Evolutionary conservation across 2,888 invertebrate species (phyloP), one percentile per base, ranked within the genome.

Genomic region (Drosophila peninsularis): DNA sequence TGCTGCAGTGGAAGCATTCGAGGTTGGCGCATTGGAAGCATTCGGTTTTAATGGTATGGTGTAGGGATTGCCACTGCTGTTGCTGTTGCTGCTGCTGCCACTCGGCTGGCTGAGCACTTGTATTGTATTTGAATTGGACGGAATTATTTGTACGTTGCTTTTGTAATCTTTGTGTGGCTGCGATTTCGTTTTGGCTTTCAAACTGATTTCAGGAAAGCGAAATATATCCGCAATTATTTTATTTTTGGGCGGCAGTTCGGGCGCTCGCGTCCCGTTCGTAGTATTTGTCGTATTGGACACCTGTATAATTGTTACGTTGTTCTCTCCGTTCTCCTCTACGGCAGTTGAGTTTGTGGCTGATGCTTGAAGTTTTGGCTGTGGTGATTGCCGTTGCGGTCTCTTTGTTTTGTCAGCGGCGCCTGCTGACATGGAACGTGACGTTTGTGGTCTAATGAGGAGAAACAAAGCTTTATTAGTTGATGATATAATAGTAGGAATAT

Each of bases 261-360:
- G 85, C 50, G 89, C 85, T 66, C 82, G 77, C 44, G 69, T 63
- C 34, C 75, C 73, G 32, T 45, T 45, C 56, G 70, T 78, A 17
- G 49, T 66, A 52, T 56, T 74, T 24, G 68, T 52, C 24, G 71
- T 74, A 65, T 94, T 94, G 0, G 94, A 94, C 1, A 94, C 94
- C 92, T 94, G 93, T n/a, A 94, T 94, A 0, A 94, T 94, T 27
- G 94, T 94, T 36, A 94, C 92, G 72, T 94, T 94, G 0, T 94
- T 92, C 44, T 88, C 84, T 21, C 62, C 53, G 10, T 50, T 41
- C 42, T 86, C 82, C 27, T 80, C 68, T 21, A 67, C 75, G 44
- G 54, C 68, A n/a, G 71, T 62, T 5, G 75, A 47, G 11, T 52
- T 70, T 7, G 61, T 61, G 10, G 55, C 45, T 30, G 53, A 27